Conservation (phyloP, 2,888 invertebrate genomes). For the Gastrophysa polygoni region DNA sequence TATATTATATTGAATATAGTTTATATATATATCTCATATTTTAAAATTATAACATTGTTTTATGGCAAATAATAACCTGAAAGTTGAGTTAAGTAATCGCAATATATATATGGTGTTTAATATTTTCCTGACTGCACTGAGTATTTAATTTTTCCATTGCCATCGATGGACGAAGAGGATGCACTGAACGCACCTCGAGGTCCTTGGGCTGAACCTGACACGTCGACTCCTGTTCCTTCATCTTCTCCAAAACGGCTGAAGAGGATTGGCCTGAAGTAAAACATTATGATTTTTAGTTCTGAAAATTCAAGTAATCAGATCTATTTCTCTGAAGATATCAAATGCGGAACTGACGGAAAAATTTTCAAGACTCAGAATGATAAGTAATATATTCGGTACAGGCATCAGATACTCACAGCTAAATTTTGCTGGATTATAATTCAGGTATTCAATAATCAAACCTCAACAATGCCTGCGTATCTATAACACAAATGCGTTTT, state of each 20-base stretch:
- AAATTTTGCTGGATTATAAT: too few relatives aligned
- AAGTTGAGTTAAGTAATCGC: neutral
- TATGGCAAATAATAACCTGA: neutral
- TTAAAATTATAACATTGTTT: neutral
- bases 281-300: too few relatives aligned
- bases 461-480: too few relatives aligned
- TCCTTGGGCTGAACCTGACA: conserved; percentile 56
- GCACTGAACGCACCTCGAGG: conserved; percentile 61
- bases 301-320: too few relatives aligned
- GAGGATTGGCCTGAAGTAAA: conserved; percentile 49
- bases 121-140: conserved; percentile 61
- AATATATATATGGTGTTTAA: conserved; percentile 36
- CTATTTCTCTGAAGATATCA: too few relatives aligned
- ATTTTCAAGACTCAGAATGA: too few relatives aligned
- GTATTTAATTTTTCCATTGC: conserved; percentile 60
- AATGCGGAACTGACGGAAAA: too few relatives aligned
- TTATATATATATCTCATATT: neutral
- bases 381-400: too few relatives aligned
- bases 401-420: too few relatives aligned
- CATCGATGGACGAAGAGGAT: conserved; percentile 58
- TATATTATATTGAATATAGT: neutral
- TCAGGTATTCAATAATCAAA: too few relatives aligned
- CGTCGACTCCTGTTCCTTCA: conserved; percentile 50
- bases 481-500: too few relatives aligned
- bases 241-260: conserved; percentile 58